Evolutionary conservation across 2,797 vertebrate genomes (phyloP).

Genomic region (Poecilia gillii): DNA sequence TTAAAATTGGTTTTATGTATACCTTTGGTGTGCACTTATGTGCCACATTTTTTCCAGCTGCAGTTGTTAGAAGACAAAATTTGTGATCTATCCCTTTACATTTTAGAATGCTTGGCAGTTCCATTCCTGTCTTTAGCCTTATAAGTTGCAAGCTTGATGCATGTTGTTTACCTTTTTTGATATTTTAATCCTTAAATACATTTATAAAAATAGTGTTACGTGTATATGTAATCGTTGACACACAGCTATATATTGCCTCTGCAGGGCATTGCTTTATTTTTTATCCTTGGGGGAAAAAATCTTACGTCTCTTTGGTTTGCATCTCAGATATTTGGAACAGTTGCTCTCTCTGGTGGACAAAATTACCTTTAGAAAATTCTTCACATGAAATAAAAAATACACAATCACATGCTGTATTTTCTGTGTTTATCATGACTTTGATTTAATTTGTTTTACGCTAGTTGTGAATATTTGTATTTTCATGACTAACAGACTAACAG

Average conservation of each 20-base stretch:
- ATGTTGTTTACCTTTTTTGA: neutral
- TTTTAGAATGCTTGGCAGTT: neutral
- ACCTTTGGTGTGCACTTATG: neutral
- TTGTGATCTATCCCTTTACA: neutral
- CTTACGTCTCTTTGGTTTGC: conserved; percentile 20
- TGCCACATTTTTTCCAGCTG: neutral
- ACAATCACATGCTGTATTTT: neutral
- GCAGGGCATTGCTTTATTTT: neutral
- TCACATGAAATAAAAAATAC: neutral
- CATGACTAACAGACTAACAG: neutral
- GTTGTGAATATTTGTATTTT: neutral
- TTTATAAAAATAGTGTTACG: neutral
- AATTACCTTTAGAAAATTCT: neutral
- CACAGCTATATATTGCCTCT: neutral
- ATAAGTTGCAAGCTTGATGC: neutral
- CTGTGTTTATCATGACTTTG: neutral
- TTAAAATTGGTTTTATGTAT: neutral
- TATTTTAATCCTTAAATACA: neutral
- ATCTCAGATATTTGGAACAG: neutral
- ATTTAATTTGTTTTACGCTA: neutral
- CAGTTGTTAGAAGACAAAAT: neutral
- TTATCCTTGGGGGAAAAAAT: neutral
- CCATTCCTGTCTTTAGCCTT: neutral
- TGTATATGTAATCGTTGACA: neutral
- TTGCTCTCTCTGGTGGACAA: conserved; percentile 30